A percentile compares a stretch with the other conserved stretches of the same genome.
These are phyloP conservation scores for Argyra leucocephala DNA, from an alignment of 2,888 invertebrate genomes.

Conservation along the genomic window DNA sequence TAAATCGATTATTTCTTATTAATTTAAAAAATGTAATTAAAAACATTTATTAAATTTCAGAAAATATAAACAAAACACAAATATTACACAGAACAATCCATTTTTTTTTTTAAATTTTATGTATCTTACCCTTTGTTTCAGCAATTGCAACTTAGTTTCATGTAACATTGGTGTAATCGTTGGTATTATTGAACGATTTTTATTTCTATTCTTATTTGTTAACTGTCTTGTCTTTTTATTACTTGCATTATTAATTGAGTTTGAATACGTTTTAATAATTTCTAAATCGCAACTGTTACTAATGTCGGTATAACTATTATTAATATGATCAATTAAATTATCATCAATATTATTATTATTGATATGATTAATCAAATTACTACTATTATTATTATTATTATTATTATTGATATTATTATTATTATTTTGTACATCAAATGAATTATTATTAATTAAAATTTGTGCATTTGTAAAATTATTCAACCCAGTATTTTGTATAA, in stretches of 20 bases:
- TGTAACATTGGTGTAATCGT: constrained; percentile 31
- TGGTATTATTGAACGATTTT: constrained; percentile 26
- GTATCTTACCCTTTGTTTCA: constrained; percentile 79
- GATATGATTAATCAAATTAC: not conserved
- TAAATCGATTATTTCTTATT: too few species aligned
- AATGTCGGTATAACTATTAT: not conserved
- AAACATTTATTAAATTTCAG: too few species aligned
- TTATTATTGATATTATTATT: not conserved
- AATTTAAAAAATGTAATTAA: too few species aligned
- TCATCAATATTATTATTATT: not conserved
- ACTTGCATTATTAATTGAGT: not conserved
- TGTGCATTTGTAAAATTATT: constrained; percentile 7
- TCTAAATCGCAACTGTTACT: not conserved
- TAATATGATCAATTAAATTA: not conserved
- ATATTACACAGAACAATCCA: not conserved
- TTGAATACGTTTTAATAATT: not conserved
- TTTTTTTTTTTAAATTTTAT: not conserved
- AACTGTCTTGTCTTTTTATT: not conserved
- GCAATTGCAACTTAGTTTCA: constrained; percentile 57
- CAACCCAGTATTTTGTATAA: not conserved
- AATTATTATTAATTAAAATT: constrained; percentile 5
- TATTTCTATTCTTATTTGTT: not conserved
- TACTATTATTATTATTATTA: not conserved
- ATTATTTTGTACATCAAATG: not conserved
- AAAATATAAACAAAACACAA: too few species aligned